Evolutionary conservation across 2,888 invertebrate genomes (phyloP), one percentile per base, ranked within the genome.

Genomic region (Lasioglossum calceatum): DNA sequence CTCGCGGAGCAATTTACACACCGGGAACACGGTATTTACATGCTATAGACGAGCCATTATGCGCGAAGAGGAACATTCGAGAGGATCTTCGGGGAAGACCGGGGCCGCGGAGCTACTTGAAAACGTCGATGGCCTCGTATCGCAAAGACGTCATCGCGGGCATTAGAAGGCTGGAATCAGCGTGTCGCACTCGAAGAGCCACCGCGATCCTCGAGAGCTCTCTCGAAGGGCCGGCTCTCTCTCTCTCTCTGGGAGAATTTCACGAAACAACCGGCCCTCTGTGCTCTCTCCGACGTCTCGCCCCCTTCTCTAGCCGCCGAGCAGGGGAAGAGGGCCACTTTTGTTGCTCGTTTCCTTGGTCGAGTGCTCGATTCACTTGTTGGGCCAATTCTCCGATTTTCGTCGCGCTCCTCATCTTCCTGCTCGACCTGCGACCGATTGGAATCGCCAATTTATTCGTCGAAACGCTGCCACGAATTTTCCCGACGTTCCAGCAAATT

Each of bases 61-160:
- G 23, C 64, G 39, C 27, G 61, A 19, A 27, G 79, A 78, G 50
- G 72, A 82, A 89, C 80, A 79, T 81, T 84, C 44, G 75, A 86
- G 83, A 58, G 77, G 79, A 72, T 16, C 47, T 87, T 85, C 88
- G 78, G 67, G 67, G 79, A 73, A 81, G 77, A 64, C 82, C 64
- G 83, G 74, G 54, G 39, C 39, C 39, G 4, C 39, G 73, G 73
- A 75, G 83, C 85, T 81, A 88, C 90, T 90, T 85, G 87, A 72
- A 79, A 76, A 80, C 76, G 81, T 86, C 82, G 84, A 81, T 88
- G 81, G 84, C 70, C 71, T 67, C 84, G 70, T 89, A 89, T 89
- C 91, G 88, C 82, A 81, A 78, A 84, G 86, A 91, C 91, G 91
- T 91, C 91, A 87, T 91, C 91, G 91, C 87, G 79, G 50, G 76